Conservation (phyloP, 2,113 vertebrate genomes). For the Lepus europaeus region DNA sequence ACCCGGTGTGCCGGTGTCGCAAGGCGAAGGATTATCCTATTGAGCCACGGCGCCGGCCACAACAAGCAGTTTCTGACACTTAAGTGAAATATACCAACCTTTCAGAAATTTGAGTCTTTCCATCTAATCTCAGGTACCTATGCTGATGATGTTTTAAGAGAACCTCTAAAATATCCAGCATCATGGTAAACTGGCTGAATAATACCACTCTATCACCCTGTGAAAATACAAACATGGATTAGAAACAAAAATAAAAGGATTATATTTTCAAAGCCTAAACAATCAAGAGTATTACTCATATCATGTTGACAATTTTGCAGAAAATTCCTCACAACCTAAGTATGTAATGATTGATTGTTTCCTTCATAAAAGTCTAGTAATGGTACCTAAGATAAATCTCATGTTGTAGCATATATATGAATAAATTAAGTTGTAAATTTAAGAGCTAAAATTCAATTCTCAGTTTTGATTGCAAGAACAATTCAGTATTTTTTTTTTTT, state of each 20-base stretch:
- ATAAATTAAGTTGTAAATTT: slow-evolving; percentile 33
- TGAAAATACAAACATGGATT: slow-evolving; percentile 12
- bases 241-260: not conserved
- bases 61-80: not conserved
- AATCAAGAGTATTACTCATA: not conserved
- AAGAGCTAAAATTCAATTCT: slow-evolving; percentile 13
- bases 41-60: too few relatives aligned
- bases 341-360: not conserved
- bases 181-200: slow-evolving; percentile 99
- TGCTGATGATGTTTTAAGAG: slow-evolving; percentile 93
- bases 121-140: slow-evolving; percentile 95
- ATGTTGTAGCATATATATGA: slow-evolving; percentile 12
- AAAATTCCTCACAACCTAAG: not conserved
- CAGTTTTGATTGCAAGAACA: slow-evolving; percentile 47
- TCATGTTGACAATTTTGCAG: not conserved
- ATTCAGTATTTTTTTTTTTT: not conserved
- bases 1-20: too few relatives aligned
- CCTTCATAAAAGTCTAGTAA: slow-evolving; percentile 53
- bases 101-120: slow-evolving; percentile 95
- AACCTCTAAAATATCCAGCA: slow-evolving; percentile 97
- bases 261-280: not conserved
- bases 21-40: too few relatives aligned
- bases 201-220: slow-evolving; percentile 97
- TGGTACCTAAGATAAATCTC: not conserved
- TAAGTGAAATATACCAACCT: slow-evolving; percentile 86